Percentiles rank a stretch among this genome's conserved stretches.
phyloP scores from a whole-genome alignment of 2,797 vertebrate genomes.

The Nannoperca australis region DNA sequence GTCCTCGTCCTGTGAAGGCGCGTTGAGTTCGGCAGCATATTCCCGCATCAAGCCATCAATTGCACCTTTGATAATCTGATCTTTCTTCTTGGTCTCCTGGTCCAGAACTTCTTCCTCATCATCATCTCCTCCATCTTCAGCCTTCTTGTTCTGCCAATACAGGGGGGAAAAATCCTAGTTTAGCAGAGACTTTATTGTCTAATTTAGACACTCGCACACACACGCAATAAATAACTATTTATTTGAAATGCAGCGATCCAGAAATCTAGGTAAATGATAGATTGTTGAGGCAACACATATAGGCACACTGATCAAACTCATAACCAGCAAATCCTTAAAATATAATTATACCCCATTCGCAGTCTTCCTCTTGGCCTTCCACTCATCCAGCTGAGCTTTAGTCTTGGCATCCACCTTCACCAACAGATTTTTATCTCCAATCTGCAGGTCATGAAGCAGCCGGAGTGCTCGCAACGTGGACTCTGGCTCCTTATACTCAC shows the following conservation, averaged over 20 bases:
- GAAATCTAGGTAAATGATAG: not conserved
- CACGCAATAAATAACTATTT: not conserved
- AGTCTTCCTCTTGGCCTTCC: slow-evolving; percentile 97
- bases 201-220: not conserved
- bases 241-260: not conserved
- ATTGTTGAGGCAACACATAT: not conserved
- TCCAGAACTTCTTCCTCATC: slow-evolving; percentile 93
- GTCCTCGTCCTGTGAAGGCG: slow-evolving; percentile 95
- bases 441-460: slow-evolving; percentile 95
- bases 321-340: slow-evolving; percentile 26
- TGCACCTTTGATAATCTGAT: slow-evolving; percentile 94
- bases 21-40: slow-evolving; percentile 97
- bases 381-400: slow-evolving; percentile 97
- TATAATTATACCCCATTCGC: slow-evolving; percentile 91
- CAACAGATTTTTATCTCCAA: slow-evolving; percentile 97
- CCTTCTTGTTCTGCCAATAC: slow-evolving; percentile 84
- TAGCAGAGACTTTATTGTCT: not conserved
- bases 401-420: slow-evolving; percentile 99
- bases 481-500: slow-evolving; percentile 98
- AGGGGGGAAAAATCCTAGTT: not conserved
- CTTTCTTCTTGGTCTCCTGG: slow-evolving; percentile 96
- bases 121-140: slow-evolving; percentile 76
- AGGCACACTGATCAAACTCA: not conserved
- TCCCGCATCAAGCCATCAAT: slow-evolving; percentile 97
- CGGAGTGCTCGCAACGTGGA: slow-evolving; percentile 95